A percentile compares a stretch with the other conserved stretches of the same genome.
Conservation (phyloP, 2,888 invertebrate species). For the Sisyra terminalis region DNA sequence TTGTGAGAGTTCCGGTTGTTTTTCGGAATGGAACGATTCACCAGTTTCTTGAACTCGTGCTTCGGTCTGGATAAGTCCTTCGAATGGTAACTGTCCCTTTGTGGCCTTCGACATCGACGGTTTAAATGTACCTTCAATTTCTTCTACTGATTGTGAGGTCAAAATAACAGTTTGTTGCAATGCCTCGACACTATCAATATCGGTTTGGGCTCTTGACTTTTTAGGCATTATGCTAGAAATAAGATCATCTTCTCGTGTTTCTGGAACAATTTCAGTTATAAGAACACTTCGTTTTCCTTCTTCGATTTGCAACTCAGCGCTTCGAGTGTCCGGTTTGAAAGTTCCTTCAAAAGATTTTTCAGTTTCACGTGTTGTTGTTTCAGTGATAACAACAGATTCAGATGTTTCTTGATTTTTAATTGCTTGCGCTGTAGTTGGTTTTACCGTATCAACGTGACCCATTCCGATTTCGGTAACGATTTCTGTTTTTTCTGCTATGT, state of each 20-base stretch:
- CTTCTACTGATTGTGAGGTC: slow-evolving; percentile 12
- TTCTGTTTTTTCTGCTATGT: slow-evolving; percentile 13
- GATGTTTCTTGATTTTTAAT: slow-evolving; percentile 18
- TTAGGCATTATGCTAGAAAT: slow-evolving; percentile 11
- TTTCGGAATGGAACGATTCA: slow-evolving; percentile 14
- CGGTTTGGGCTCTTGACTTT: slow-evolving; percentile 13
- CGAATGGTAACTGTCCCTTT: slow-evolving; percentile 17
- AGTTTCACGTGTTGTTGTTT: slow-evolving; percentile 21
- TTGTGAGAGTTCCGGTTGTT: slow-evolving; percentile 14
- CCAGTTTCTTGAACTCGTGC: slow-evolving; percentile 20
- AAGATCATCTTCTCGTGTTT: slow-evolving; percentile 15
- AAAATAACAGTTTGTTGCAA: slow-evolving; percentile 16
- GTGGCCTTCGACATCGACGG: slow-evolving; percentile 13
- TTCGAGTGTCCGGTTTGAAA: slow-evolving; percentile 17
- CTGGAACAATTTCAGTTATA: slow-evolving; percentile 15
- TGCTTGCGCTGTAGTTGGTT: slow-evolving; percentile 18
- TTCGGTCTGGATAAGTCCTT: slow-evolving; percentile 19
- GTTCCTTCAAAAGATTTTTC: slow-evolving; percentile 20
- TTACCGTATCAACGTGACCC: slow-evolving; percentile 14
- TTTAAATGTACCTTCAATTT: slow-evolving; percentile 10
- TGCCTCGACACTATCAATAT: slow-evolving; percentile 14
- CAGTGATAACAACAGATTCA: slow-evolving; percentile 17
- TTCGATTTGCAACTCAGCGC: slow-evolving; percentile 15
- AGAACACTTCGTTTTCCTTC: slow-evolving; percentile 10
- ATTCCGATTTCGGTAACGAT: slow-evolving; percentile 15